Evolutionary conservation across 2,113 vertebrate genomes (phyloP).

Genomic region (Thunnus thynnus): DNA sequence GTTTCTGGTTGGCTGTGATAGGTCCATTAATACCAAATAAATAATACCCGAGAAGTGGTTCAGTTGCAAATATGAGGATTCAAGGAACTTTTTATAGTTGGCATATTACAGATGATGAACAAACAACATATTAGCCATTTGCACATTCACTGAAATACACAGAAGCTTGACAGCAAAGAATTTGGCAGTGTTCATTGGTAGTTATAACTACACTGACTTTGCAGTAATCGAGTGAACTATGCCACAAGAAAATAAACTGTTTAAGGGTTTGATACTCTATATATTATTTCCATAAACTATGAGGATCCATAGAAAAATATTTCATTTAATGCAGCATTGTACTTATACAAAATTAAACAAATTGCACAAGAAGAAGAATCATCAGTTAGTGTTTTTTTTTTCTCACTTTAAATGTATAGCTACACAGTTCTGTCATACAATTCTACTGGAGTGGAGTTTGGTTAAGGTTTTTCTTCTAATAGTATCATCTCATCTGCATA

Average conservation of each 20-base stretch:
- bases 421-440: slow-evolving; percentile 5
- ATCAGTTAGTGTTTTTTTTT: slow-evolving; percentile 14
- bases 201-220: slow-evolving; percentile 42
- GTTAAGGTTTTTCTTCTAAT: slow-evolving; percentile 4
- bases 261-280: slow-evolving; percentile 62
- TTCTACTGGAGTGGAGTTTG: slow-evolving; percentile 10
- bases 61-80: slow-evolving; percentile 21
- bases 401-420: slow-evolving; percentile 30
- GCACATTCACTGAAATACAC: slow-evolving; percentile 61
- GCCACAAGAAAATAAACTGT: slow-evolving; percentile 57
- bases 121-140: slow-evolving; percentile 52
- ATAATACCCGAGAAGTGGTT: slow-evolving; percentile 44
- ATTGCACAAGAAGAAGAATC: slow-evolving; percentile 57
- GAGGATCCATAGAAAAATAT: slow-evolving; percentile 86
- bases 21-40: slow-evolving; percentile 42
- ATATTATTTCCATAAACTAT: slow-evolving; percentile 75
- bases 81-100: slow-evolving; percentile 33
- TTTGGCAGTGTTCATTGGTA: slow-evolving; percentile 70
- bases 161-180: slow-evolving; percentile 57
- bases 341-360: slow-evolving; percentile 78
- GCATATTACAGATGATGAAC: slow-evolving; percentile 38
- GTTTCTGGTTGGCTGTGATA: slow-evolving; percentile 30
- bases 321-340: slow-evolving; percentile 82
- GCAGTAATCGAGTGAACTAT: slow-evolving; percentile 30
- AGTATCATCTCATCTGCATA: slow-evolving; percentile 34